Base-by-base conservation (phyloP, 2,888 invertebrate species). In the Junonia oenone region DNA sequence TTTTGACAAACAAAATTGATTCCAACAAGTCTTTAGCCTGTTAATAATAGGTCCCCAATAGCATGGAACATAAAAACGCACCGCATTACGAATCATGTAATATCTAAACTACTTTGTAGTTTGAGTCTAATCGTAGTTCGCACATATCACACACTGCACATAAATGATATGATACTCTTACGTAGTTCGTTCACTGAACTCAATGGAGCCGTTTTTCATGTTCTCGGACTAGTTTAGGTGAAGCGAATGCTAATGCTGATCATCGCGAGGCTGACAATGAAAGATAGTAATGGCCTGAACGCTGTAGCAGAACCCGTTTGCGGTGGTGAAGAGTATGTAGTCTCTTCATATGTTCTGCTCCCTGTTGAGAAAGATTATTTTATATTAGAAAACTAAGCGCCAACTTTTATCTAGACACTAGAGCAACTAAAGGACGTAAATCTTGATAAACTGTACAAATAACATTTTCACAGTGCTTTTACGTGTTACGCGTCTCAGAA, bases 121-220 rank as follows among this genome's bases (percentile, higher is more conserved):
- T 43, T 26, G 22, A 26, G 43, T 26, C 43, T 26, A 43, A 13
- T 26, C 46, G 38, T 26, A 35, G 46, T 49, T 17, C 29, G 40
- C 50, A 27, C 46, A 38, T 35, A 35, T 48, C 61, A 70, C 69
- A 58, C 68, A 63, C 68, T 69, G 64, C 66, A 67, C 69, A 68
- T 76, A 43, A 43, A 43, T 43, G 79, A 81, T 79, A 81, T 78
- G 80, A 73, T 69, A 76, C 75, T 72, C 68, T 62, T 71, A 71
- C 68, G 66, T 67, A 62, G 56, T 45, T 57, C 40, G 59, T 66
- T 68, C 68, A 65, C 65, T 62, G 63, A 55, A 58, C 54, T 55
- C 48, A 54, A 56, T 58, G 56, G 64, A 51, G 63, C 51, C 52
- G 58, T 64, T 58, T 64, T 52, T 14, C 43, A 6, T 43, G n/a